These are phyloP conservation scores for Trissolcus basalis DNA, from an alignment of 1,140 invertebrate species.

Conservation along the genomic window DNA sequence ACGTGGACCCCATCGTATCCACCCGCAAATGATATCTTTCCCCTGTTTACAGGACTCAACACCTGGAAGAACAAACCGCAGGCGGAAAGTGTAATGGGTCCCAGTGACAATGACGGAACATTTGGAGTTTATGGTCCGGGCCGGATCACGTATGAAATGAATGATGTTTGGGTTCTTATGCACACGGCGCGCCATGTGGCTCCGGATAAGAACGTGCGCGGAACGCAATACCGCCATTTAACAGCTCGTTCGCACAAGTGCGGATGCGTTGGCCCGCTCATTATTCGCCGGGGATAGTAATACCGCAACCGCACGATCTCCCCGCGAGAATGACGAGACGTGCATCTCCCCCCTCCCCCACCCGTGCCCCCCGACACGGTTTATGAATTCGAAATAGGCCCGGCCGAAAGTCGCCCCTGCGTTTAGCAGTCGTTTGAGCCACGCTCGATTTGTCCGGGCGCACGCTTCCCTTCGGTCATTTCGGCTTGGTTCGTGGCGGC, in stretches of 20 bases:
- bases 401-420: constrained; percentile 30
- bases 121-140: constrained; percentile 38
- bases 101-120: constrained; percentile 31
- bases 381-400: constrained; percentile 46
- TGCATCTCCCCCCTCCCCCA: not conserved
- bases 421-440: constrained; percentile 27
- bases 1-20: too few species aligned
- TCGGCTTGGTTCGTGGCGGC: constrained; percentile 27
- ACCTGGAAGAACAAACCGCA: constrained; percentile 16
- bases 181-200: constrained; percentile 28
- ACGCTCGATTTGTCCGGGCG: constrained; percentile 35
- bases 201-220: constrained; percentile 43
- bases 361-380: constrained; percentile 30
- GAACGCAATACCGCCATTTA: constrained; percentile 56
- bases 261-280: constrained; percentile 36
- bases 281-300: constrained; percentile 38
- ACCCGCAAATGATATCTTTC: too few species aligned
- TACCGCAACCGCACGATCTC: constrained; percentile 38
- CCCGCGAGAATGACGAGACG: constrained; percentile 32
- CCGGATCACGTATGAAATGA: constrained; percentile 48
- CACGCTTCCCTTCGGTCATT: constrained; percentile 22
- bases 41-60: not conserved
- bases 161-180: constrained; percentile 37
- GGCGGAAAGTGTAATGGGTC: not conserved
- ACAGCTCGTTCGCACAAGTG: constrained; percentile 54